phyloP scores from a whole-genome alignment of 2,113 vertebrate genomes.

The Cephalopterus ornatus region DNA sequence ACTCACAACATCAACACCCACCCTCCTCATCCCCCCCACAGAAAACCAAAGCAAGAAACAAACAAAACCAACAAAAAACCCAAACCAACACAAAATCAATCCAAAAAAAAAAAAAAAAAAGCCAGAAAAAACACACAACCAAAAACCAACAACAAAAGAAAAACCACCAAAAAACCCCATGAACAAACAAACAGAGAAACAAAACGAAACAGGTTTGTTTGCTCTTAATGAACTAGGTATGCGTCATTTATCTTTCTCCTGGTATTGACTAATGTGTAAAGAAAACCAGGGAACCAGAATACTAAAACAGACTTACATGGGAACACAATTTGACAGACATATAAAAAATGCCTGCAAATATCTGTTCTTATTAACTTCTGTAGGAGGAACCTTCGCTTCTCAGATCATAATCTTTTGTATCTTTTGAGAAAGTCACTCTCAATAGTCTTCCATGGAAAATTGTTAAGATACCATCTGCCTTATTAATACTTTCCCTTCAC shows the following conservation, averaged over 20 bases:
- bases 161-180: background rate
- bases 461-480: background rate
- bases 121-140: background rate
- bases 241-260: background rate
- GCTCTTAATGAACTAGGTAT: background rate
- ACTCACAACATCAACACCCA: too few relatives aligned
- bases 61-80: accelerated
- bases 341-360: background rate
- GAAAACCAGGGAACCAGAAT: background rate
- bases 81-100: background rate
- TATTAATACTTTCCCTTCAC: background rate
- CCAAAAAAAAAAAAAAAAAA: background rate
- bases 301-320: background rate
- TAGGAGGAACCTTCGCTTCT: background rate
- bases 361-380: background rate
- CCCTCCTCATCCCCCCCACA: too few relatives aligned
- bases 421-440: background rate
- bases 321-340: background rate
- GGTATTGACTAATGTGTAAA: background rate
- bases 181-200: background rate
- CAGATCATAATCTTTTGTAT: background rate
- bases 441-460: background rate
- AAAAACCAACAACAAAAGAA: background rate
- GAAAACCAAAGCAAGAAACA: background rate
- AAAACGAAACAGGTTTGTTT: background rate